A percentile compares a stretch with the other conserved stretches of the same genome.
Conservation (phyloP, 2,113 vertebrate genomes). For the Bubo bubo region DNA sequence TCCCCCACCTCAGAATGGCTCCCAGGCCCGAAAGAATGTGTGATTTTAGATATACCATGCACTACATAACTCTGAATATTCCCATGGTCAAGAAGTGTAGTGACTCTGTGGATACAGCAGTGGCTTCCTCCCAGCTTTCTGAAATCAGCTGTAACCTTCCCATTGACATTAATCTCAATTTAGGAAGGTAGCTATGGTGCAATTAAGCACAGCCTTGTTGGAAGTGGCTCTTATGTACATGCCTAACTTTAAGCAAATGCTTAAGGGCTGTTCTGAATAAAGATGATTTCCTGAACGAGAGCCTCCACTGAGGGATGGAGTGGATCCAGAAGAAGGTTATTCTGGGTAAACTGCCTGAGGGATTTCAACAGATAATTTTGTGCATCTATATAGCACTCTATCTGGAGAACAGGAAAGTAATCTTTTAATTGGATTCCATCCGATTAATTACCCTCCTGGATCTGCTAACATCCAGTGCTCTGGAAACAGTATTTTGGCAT, state of each 20-base stretch:
- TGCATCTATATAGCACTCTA: background rate
- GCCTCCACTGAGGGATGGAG: background rate
- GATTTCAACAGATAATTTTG: constrained; percentile 9
- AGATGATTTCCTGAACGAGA: constrained; percentile 10
- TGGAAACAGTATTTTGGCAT: background rate
- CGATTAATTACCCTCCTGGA: background rate
- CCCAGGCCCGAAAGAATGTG: background rate
- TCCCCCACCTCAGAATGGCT: fast-evolving
- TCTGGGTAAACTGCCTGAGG: constrained; percentile 19
- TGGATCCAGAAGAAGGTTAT: background rate
- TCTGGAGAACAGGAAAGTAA: background rate
- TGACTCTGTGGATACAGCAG: background rate
- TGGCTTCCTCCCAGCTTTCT: background rate
- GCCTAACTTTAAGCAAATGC: background rate
- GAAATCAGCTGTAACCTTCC: background rate
- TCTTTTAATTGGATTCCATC: constrained; percentile 36
- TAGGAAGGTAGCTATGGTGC: background rate
- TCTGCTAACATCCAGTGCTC: background rate
- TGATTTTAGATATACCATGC: background rate
- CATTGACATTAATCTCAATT: fast-evolving
- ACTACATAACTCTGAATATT: background rate
- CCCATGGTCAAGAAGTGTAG: fast-evolving
- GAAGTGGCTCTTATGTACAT: background rate
- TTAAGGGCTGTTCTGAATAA: background rate
- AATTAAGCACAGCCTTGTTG: background rate